Base-by-base conservation (phyloP, 2,113 vertebrate genomes). In the Campylorhamphus procurvoides region DNA sequence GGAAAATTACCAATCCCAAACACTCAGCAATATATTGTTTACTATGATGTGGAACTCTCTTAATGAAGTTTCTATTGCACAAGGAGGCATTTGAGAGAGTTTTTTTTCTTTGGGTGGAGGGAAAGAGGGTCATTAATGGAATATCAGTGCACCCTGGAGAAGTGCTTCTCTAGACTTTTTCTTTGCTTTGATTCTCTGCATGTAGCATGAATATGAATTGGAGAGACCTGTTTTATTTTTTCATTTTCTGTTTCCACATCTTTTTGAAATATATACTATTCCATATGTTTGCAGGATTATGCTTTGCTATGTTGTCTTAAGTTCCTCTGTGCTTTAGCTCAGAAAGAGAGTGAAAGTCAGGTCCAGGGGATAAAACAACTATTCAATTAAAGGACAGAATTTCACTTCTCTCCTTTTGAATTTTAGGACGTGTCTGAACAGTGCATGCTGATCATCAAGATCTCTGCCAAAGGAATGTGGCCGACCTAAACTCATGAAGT, bases 1-100 rank as follows among this genome's bases (percentile, higher is more conserved):
- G 79, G 55, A 94, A 50, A 28, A 90, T 52, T 52, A 67, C 15
- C 89, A 37, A 81, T 80, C 79, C 59, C 50, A 95, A 53, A 46
- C 25, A 74, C 16, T 84, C 10, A 4, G 10, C 25, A 47, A 81
- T 44, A 58, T 25, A 24, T 6, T 6, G 6, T 68, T 86, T 79
- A 9, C 28, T 42, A 35, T 52, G 40, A 63, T 0, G 0, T 55
- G 64, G 37, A 90, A n/a, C 9, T 23, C 19, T 73, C 79, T 37
- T 92, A 40, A 40, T 31, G n/a, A 68, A 67, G 42, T 40, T 91
- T 17, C 72, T 84, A 3, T 62, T 77, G 55, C 49, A 59, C 25
- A 62, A 72, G 0, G 1, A 85, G 42, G 18, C 14, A 29, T 66
- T 37, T 93, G 53, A 89, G 87, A 59, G 37, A 77, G 24, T 4